These are phyloP conservation scores for Eclectus roratus DNA, from an alignment of 2,113 vertebrate genomes.

Conservation along the genomic window DNA sequence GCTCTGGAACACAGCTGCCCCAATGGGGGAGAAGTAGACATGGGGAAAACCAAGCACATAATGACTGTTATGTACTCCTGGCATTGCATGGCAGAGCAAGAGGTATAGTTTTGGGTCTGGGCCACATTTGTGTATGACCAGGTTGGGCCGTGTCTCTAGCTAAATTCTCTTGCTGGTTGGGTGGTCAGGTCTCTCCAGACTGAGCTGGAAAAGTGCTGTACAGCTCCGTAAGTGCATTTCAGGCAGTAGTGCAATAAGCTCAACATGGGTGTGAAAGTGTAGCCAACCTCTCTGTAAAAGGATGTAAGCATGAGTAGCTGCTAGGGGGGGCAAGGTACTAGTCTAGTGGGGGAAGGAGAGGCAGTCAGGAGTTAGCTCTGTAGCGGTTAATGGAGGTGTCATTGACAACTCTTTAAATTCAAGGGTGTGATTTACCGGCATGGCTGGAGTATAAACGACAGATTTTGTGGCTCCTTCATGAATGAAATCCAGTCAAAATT, in stretches of 20 bases:
- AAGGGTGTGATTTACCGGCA: background rate
- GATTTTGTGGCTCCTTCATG: background rate
- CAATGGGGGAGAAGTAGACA: background rate
- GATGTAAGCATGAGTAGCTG: background rate
- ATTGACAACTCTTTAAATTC: background rate
- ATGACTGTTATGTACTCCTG: background rate
- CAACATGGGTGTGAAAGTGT: accelerated
- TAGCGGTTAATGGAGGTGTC: background rate
- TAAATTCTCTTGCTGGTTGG: accelerated
- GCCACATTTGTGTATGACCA: background rate
- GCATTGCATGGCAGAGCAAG: background rate
- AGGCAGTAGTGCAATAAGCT: background rate
- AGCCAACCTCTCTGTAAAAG: background rate
- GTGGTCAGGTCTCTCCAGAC: background rate
- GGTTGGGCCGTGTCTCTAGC: background rate
- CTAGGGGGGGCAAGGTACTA: background rate
- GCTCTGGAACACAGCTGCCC: background rate
- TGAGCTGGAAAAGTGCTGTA: background rate
- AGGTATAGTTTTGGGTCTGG: background rate
- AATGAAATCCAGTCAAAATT: background rate
- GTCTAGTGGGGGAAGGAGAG: background rate
- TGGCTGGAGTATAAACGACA: background rate
- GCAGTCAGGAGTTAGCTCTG: background rate
- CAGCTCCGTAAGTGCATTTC: accelerated
- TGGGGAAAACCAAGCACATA: background rate